Base-by-base conservation (phyloP, 1,140 invertebrate species). In the Phenacoccus solenopsis region DNA sequence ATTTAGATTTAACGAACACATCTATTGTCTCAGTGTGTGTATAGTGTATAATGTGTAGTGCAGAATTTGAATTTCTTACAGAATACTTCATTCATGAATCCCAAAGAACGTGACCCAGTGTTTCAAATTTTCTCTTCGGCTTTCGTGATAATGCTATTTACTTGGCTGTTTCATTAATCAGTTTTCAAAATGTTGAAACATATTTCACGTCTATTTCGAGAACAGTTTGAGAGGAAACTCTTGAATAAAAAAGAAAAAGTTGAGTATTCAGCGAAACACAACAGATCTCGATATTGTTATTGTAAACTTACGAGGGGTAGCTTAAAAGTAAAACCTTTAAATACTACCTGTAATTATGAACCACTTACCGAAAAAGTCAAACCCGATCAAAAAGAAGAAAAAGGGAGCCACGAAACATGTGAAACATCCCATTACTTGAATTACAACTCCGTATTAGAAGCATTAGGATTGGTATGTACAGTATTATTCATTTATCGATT, bases 171-270 rank as follows among this genome's bases (percentile, higher is more conserved):
- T n/a, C n/a, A n/a, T n/a, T n/a, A n/a, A n/a, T n/a, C n/a, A n/a
- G n/a, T n/a, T n/a, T n/a, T n/a, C 56, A 20, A 64, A 27, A 64
- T 64, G 59, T 27, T 64, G 59, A 64, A 64, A 64, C 21, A 27
- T 16, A 27, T 64, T 9, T 25, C 21, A 24, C 10, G 59, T 10
- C 16, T 25, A 5, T 24, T 64, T 16, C 10, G 59, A 10, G 59
- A 64, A 24, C 59, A 27, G 3, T 20, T 64, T 2, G 59, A 64
- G 59, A 64, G 21, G 22, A 64, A 64, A 24, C 2, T 64, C 22
- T 25, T 64, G 10, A 25, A 24, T 24, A 64, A 25, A 10, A 24
- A 9, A 27, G 59, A 64, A 9, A 64, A 64, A 64, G 59, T 64
- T 27, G 59, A 64, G 9, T 25, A 64, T 64, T 49, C 38, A 9